phyloP scores from a whole-genome alignment of 2,888 invertebrate species.

The Orthosia cruda region DNA sequence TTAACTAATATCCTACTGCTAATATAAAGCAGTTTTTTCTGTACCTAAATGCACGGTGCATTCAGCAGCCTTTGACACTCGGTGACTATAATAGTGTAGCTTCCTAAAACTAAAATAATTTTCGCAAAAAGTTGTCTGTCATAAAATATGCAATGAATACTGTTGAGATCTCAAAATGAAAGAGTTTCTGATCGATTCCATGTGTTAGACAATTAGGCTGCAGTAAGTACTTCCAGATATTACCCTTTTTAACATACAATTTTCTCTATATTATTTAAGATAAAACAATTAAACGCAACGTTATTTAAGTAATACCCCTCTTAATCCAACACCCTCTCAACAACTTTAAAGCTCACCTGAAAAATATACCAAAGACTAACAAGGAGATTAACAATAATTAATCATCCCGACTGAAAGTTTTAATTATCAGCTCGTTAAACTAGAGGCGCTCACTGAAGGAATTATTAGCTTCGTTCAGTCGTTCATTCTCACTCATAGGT shows the following conservation, averaged over 20 bases:
- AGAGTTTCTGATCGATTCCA: no score
- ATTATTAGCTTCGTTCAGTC: slow-evolving; percentile 29
- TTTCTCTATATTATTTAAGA: no score
- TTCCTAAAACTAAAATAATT: no score
- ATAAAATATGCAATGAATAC: no score
- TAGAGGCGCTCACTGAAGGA: slow-evolving; percentile 42
- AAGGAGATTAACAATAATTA: slow-evolving; percentile 41
- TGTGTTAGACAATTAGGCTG: no score
- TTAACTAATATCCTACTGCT: slow-evolving; percentile 7
- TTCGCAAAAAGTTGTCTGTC: no score
- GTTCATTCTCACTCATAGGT: slow-evolving; percentile 12
- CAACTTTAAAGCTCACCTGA: slow-evolving; percentile 17
- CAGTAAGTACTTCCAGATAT: no score
- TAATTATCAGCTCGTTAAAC: slow-evolving; percentile 56
- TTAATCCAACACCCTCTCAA: slow-evolving; percentile 16
- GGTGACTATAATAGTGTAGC: no score
- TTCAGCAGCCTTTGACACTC: no score
- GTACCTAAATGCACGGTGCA: no score
- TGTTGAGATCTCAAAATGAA: no score
- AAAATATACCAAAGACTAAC: slow-evolving; percentile 26
- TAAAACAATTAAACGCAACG: background rate
- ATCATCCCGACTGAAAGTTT: slow-evolving; percentile 48
- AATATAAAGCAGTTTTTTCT: background rate
- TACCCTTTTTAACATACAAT: no score
- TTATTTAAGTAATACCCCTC: background rate